Base-by-base conservation (phyloP, 2,888 invertebrate species). In the Cabera pusaria region DNA sequence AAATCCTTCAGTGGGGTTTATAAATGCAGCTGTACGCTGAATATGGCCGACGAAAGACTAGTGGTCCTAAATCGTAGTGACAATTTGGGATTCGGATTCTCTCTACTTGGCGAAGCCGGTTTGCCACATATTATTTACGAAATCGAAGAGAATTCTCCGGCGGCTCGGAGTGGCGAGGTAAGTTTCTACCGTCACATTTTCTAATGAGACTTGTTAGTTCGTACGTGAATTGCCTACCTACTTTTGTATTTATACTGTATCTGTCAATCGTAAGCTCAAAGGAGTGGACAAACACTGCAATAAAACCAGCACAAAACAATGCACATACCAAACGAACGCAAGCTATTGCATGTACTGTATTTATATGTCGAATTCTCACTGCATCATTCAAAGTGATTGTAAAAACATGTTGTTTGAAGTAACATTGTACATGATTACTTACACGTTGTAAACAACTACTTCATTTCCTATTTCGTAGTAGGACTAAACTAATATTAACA, bases 51-150 rank as follows among this genome's bases (percentile, higher is more conserved):
- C 92, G 96, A 96, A 92, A 92, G 95, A 90, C 92, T 94, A 90
- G 95, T 96, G 90, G 94, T 95, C 88, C 91, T 96, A 88, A 94
- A 93, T 90, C 93, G 95, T 80, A 94, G 93, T 92, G 95, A 95
- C 90, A 93, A 93, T 90, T 92, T 93, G 84, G 96, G 97, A 77
- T 95, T 96, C 80, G 97, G 97, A 70, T 97, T 97, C 91, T 96
- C 96, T 67, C 90, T 97, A 71, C 92, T 97, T 74, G 96, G 96
- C 59, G 95, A 96, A 87, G 95, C 96, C 75, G 96, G 96, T 82
- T 93, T 96, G 86, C 97, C 97, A 76, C 97, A 96, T 79, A 95
- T 97, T 81, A 96, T 97, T 84, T 97, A 96, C 90, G 94, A 96
- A 90, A 96, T 97, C 77, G 93, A 96, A 76, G 96, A 96, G 85